Conservation (phyloP, 1,140 invertebrate genomes). For the honey bee (Apis mellifera) region DNA sequence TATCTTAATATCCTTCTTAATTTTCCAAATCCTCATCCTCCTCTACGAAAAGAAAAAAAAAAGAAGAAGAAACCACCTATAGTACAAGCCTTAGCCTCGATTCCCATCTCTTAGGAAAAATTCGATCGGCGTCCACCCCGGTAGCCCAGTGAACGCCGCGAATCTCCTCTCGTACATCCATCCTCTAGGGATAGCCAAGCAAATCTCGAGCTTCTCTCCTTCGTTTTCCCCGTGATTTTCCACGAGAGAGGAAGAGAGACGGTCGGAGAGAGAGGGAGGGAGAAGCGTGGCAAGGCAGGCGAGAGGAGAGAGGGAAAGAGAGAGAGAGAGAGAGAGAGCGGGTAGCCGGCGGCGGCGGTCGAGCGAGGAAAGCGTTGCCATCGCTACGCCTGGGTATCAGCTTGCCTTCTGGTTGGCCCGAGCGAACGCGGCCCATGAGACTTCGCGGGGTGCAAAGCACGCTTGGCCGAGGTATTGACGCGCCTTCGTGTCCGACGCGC, state of each 20-base stretch:
- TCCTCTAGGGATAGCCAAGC: constrained; percentile 5
- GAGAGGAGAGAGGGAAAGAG: no score
- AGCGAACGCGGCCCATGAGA: constrained; percentile 61
- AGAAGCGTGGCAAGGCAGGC: background rate
- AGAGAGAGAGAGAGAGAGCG: no score
- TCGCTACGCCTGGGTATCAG: constrained; percentile 76
- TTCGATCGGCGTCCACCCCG: constrained; percentile 32
- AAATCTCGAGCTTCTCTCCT: constrained; percentile 17
- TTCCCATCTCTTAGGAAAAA: background rate
- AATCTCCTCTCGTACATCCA: background rate
- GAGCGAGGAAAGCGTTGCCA: constrained; percentile 71
- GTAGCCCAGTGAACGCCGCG: constrained; percentile 44
- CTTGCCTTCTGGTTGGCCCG: constrained; percentile 73
- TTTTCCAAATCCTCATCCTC: no score
- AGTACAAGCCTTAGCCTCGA: background rate
- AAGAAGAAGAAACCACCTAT: background rate
- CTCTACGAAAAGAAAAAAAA: no score
- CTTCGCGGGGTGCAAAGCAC: constrained; percentile 46
- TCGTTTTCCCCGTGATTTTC: constrained; percentile 24
- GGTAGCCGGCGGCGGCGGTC: constrained; percentile 21
- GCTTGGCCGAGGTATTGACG: constrained; percentile 69
- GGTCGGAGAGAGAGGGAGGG: background rate
- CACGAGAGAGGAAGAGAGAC: background rate
- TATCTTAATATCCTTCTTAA: background rate
- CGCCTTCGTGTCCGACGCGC: constrained; percentile 55